Percentiles rank a stretch among this genome's conserved stretches.
Conservation (phyloP, 2,113 vertebrate species). For the Mugil cephalus region DNA sequence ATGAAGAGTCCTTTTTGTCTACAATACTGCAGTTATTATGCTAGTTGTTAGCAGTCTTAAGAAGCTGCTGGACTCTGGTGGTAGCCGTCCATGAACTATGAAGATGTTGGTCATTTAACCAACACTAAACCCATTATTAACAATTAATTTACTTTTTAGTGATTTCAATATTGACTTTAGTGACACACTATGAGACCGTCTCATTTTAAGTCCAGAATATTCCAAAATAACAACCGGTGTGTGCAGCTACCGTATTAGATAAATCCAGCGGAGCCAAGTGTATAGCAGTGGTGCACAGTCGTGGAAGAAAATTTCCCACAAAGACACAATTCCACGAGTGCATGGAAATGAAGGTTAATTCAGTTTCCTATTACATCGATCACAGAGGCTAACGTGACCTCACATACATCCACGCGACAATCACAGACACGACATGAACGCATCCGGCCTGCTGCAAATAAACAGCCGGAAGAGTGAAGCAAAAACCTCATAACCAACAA, state of each 20-base stretch:
- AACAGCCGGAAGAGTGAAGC: not conserved
- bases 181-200: not conserved
- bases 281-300: not conserved
- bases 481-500: constrained; percentile 15
- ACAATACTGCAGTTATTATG: no score
- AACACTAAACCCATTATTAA: not conserved
- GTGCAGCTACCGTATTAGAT: no score
- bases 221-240: no score
- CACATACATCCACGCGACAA: constrained; percentile 15
- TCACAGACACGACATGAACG: constrained; percentile 24
- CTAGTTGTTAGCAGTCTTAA: no score
- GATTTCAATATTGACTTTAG: no score
- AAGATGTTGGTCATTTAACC: no score
- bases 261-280: not conserved
- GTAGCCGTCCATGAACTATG: no score
- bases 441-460: not conserved
- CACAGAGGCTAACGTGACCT: not conserved
- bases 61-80: no score
- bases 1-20: no score
- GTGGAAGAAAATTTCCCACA: no score
- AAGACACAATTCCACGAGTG: no score
- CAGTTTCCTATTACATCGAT: not conserved
- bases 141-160: not conserved
- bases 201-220: no score
- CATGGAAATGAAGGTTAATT: not conserved